These are phyloP conservation scores for Leptopilina clavipes DNA, from an alignment of 1,140 invertebrate genomes.

Conservation along the genomic window DNA sequence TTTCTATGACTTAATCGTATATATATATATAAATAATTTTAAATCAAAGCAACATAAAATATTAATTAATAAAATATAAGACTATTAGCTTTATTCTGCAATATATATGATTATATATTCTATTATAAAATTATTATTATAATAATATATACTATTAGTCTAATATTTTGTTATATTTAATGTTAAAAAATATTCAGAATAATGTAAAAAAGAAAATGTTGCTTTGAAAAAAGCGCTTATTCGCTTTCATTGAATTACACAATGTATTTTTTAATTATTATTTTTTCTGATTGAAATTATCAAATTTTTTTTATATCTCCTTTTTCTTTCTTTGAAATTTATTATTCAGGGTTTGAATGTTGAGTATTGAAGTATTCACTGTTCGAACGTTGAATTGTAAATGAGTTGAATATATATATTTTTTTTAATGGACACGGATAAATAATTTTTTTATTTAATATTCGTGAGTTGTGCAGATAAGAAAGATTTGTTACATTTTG, in stretches of 20 bases:
- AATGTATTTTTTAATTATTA: constrained; percentile 4
- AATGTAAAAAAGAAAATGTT: background rate
- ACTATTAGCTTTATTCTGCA: too few relatives aligned
- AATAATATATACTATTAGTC: too few relatives aligned
- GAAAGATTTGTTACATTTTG: constrained; percentile 4
- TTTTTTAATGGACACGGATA: background rate
- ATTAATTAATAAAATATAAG: background rate
- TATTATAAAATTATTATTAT: too few relatives aligned
- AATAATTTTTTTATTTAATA: background rate
- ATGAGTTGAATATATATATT: background rate
- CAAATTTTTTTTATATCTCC: background rate
- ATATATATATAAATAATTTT: background rate
- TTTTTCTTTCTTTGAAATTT: background rate
- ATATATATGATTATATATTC: too few relatives aligned
- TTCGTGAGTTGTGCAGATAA: background rate
- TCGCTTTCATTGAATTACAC: background rate
- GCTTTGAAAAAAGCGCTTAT: background rate
- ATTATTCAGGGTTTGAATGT: background rate
- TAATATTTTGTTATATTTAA: background rate
- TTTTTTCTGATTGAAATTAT: background rate
- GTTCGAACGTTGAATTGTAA: background rate
- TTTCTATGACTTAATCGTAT: background rate
- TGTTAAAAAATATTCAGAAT: background rate
- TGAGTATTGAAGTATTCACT: background rate
- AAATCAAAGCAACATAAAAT: background rate